Evolutionary conservation across 37 sponge, comb jelly and placozoan genomes (phyloP).

Genomic region (Haliclona indistincta): DNA sequence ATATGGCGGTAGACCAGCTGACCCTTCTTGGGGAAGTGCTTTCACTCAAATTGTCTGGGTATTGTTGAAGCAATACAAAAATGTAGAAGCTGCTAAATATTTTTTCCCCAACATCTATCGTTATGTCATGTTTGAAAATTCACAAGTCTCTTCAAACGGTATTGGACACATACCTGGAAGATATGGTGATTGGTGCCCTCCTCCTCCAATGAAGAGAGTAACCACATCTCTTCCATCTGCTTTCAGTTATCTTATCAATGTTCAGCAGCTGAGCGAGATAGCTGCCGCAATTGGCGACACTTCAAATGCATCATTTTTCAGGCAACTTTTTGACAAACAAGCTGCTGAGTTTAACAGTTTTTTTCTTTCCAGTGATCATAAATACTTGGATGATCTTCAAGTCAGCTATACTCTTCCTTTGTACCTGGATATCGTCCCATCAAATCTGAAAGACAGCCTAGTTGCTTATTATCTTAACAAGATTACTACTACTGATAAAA

Average conservation of each 20-base stretch:
- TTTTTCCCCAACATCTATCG: constrained; percentile 9
- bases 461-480: constrained; percentile 31
- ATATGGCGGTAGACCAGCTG: constrained; percentile 61
- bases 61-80: constrained; percentile 30
- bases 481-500: constrained; percentile 16
- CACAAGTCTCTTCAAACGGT: constrained; percentile 42
- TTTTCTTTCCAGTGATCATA: constrained; percentile 12
- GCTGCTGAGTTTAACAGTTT: constrained; percentile 42
- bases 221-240: constrained; percentile 39
- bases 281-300: constrained; percentile 21
- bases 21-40: constrained; percentile 77
- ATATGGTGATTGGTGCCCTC: constrained; percentile 81
- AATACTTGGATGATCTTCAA: constrained; percentile 49
- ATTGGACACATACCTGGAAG: constrained; percentile 28
- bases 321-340: not conserved
- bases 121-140: constrained; percentile 31
- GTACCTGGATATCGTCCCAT: constrained; percentile 41
- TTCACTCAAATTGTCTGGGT: constrained; percentile 58
- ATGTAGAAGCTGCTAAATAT: constrained; percentile 13
- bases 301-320: not conserved
- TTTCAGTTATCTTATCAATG: constrained; percentile 47
- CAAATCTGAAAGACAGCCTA: not conserved
- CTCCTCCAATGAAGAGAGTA: constrained; percentile 54
- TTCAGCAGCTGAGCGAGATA: constrained; percentile 39
- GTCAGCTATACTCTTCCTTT: constrained; percentile 57